Base-by-base conservation (phyloP, 1,140 invertebrate genomes). In the Calliopsis andreniformis region DNA sequence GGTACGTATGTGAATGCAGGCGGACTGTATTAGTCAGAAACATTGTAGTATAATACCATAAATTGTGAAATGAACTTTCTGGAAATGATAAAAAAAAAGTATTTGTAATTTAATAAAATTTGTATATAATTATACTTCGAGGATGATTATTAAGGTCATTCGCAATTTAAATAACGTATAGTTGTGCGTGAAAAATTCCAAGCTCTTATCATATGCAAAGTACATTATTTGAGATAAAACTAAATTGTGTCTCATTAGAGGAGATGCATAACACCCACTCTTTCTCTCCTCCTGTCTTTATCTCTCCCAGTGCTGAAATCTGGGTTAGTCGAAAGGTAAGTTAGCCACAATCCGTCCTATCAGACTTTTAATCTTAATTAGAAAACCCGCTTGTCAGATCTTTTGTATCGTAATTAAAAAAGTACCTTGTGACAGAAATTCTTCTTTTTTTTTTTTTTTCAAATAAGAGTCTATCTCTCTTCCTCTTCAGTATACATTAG, bases 241-340 rank as follows among this genome's bases (percentile, higher is more conserved):
- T 68, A 68, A 76, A 76, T 42, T 59, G 42, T 18, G 66, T 69
- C 56, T 55, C 45, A 20, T 70, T n/a, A 56, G 3, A 18, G 23
- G 39, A 68, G 43, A 45, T 28, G 30, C 35, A 49, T 58, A 66
- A 49, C 56, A 39, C 32, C 0, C 32, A 4, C 18, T 7, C 14
- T 25, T 23, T 55, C 32, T 10, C 47, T 30, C 35, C 20, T 25
- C 2, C 18, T 30, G 12, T 4, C 20, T 58, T 14, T 30, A 23
- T 16, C 32, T n/a, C 23, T 42, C 58, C 18, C 55, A 25, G 25
- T 59, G 25, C 4, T 43, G 42, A 18, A 73, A 78, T 78, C 42
- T 64, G 53, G 75, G 75, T 80, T 80, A 78, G 72, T 80, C 75
- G 70, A 53, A 49, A 75, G 49, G 47, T 43, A 75, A 75, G 56